Conservation (phyloP, 2,888 invertebrate species). For the Stratiomys singularior region DNA sequence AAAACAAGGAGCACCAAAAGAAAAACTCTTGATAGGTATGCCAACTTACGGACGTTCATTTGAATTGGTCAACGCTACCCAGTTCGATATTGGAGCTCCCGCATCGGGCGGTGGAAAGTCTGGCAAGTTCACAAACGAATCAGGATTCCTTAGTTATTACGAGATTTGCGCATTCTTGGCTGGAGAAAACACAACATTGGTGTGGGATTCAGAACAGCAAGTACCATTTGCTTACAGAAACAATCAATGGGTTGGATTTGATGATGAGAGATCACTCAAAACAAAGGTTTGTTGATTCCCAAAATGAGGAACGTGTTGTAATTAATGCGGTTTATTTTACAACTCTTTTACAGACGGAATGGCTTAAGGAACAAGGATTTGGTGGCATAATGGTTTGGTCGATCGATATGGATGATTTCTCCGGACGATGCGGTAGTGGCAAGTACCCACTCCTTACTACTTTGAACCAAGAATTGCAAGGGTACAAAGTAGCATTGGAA, state of each 20-base stretch:
- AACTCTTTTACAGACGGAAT: constrained; percentile 76
- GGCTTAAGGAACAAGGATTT: constrained; percentile 93
- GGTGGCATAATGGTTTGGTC: constrained; percentile 99
- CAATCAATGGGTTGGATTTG: constrained; percentile 95
- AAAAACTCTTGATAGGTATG: constrained; percentile 94
- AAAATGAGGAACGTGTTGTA: no score
- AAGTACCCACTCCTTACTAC: constrained; percentile 90
- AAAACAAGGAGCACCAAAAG: constrained; percentile 91
- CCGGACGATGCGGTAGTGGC: constrained; percentile 88
- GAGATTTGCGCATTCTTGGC: constrained; percentile 93
- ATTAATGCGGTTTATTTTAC: no score
- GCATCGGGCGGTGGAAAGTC: constrained; percentile 87
- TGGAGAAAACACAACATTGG: constrained; percentile 89
- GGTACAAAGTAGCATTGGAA: constrained; percentile 83
- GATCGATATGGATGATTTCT: constrained; percentile 94
- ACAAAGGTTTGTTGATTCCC: constrained; percentile 77
- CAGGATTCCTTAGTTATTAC: constrained; percentile 95
- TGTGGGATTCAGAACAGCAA: constrained; percentile 96
- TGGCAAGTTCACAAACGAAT: constrained; percentile 91
- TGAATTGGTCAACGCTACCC: constrained; percentile 84
- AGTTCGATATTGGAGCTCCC: constrained; percentile 92
- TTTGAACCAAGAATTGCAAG: constrained; percentile 85
- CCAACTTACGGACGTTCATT: constrained; percentile 94
- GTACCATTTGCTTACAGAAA: constrained; percentile 93
- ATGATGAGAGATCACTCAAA: constrained; percentile 90